These are phyloP conservation scores for Ceratina japonica DNA, from an alignment of 1,140 invertebrate species.

Conservation along the genomic window DNA sequence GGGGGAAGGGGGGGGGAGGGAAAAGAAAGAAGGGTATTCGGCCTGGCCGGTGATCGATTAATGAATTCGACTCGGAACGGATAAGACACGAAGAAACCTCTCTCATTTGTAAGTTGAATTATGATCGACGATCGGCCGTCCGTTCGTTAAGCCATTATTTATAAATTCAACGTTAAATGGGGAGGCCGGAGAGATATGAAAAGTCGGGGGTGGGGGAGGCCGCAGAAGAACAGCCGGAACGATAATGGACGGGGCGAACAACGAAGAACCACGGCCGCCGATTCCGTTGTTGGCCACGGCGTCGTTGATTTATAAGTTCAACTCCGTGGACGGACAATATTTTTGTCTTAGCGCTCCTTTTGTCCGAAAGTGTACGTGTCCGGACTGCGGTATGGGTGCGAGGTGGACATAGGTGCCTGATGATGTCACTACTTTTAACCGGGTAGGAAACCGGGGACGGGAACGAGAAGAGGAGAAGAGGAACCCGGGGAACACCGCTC, in stretches of 20 bases:
- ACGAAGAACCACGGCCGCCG: constrained; percentile 41
- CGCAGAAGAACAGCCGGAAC: constrained; percentile 46
- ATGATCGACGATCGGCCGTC: constrained; percentile 38
- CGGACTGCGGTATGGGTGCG: constrained; percentile 67
- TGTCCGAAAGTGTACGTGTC: constrained; percentile 71
- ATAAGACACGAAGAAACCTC: constrained; percentile 49
- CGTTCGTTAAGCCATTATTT: constrained; percentile 50
- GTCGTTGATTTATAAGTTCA: constrained; percentile 74
- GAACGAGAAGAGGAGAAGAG: constrained; percentile 32
- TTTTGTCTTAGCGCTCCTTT: constrained; percentile 70
- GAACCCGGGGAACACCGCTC: constrained; percentile 46
- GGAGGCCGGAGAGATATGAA: constrained; percentile 12
- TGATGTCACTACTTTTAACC: constrained; percentile 72
- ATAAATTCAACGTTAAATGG: constrained; percentile 45
- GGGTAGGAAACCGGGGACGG: constrained; percentile 26
- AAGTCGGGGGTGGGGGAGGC: background rate
- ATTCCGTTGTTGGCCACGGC: constrained; percentile 50
- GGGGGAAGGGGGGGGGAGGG: background rate
- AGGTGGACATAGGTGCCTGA: constrained; percentile 72
- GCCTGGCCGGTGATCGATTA: constrained; percentile 40
- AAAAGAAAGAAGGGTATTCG: background rate
- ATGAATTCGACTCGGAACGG: constrained; percentile 42
- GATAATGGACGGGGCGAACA: constrained; percentile 58
- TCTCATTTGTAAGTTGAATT: constrained; percentile 49
- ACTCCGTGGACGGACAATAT: constrained; percentile 68